Conservation (phyloP, 2,797 vertebrate genomes). For the Diplodus sargus region DNA sequence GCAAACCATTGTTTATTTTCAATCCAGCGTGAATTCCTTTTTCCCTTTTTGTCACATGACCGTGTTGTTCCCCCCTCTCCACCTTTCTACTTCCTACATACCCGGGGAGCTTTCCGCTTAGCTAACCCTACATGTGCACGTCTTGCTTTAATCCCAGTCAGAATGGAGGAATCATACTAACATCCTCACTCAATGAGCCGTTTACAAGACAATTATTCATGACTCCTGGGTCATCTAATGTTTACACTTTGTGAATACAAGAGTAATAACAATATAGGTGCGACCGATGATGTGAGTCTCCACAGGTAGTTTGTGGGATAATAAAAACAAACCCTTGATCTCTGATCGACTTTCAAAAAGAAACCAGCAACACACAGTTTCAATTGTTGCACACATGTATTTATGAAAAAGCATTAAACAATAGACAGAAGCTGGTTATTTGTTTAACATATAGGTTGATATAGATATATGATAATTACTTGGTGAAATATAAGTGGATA, state of each 20-base stretch:
- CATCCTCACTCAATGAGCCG: too few relatives aligned
- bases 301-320: background rate
- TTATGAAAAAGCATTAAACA: constrained; percentile 71
- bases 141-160: background rate
- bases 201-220: background rate
- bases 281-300: too few relatives aligned
- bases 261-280: background rate
- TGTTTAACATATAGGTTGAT: constrained; percentile 53
- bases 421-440: constrained; percentile 60
- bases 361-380: constrained; percentile 31
- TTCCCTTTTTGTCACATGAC: background rate
- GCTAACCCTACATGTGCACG: background rate
- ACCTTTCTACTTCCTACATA: background rate
- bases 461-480: constrained; percentile 49
- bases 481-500: constrained; percentile 62
- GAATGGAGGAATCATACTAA: background rate
- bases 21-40: too few relatives aligned
- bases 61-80: background rate
- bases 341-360: background rate
- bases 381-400: constrained; percentile 68
- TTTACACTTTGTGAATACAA: too few relatives aligned
- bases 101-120: background rate
- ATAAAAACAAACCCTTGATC: background rate
- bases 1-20: background rate
- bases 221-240: background rate